A percentile compares a stretch with the other conserved stretches of the same genome.
Evolutionary conservation across 2,888 invertebrate genomes (phyloP).

Genomic region (Caenorhabditis imperialis): DNA sequence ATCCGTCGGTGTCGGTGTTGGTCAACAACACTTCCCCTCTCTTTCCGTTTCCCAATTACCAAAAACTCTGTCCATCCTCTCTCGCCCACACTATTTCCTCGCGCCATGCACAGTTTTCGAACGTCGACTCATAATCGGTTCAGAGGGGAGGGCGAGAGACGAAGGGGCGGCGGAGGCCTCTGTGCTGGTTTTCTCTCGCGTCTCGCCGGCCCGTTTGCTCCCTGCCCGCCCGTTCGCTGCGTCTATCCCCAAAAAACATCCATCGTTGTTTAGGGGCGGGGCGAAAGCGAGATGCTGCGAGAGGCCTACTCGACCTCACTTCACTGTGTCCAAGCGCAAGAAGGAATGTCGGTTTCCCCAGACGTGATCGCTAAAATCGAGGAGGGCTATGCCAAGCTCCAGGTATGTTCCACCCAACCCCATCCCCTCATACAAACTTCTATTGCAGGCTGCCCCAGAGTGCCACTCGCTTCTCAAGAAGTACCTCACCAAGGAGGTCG

Average conservation of each 20-base stretch:
- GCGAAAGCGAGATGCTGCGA: slow-evolving; percentile 58
- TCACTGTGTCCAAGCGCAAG: slow-evolving; percentile 55
- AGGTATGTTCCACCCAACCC: slow-evolving; percentile 54
- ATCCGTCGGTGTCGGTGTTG: slow-evolving; percentile 3
- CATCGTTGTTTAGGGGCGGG: slow-evolving; percentile 48
- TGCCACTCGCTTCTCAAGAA: slow-evolving; percentile 97
- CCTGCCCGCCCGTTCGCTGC: slow-evolving; percentile 16
- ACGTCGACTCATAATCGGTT: slow-evolving; percentile 52
- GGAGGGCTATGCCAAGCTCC: slow-evolving; percentile 75
- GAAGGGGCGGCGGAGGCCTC: slow-evolving; percentile 29
- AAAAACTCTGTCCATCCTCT: slow-evolving; percentile 12
- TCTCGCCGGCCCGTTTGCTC: slow-evolving; percentile 4
- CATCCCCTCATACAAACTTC: not conserved
- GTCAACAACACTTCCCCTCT: slow-evolving; percentile 22
- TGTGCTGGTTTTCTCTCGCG: slow-evolving; percentile 11
- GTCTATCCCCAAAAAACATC: slow-evolving; percentile 31
- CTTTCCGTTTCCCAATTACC: slow-evolving; percentile 27
- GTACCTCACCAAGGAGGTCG: slow-evolving; percentile 88
- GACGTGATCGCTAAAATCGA: slow-evolving; percentile 70
- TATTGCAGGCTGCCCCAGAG: slow-evolving; percentile 80
- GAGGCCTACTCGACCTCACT: slow-evolving; percentile 59
- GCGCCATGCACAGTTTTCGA: slow-evolving; percentile 38
- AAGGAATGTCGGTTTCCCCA: slow-evolving; percentile 61
- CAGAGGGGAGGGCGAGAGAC: slow-evolving; percentile 10
- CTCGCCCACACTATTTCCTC: slow-evolving; percentile 18